Conservation (phyloP, 2,888 invertebrate species). For the Synanthedon tipuliformis region DNA sequence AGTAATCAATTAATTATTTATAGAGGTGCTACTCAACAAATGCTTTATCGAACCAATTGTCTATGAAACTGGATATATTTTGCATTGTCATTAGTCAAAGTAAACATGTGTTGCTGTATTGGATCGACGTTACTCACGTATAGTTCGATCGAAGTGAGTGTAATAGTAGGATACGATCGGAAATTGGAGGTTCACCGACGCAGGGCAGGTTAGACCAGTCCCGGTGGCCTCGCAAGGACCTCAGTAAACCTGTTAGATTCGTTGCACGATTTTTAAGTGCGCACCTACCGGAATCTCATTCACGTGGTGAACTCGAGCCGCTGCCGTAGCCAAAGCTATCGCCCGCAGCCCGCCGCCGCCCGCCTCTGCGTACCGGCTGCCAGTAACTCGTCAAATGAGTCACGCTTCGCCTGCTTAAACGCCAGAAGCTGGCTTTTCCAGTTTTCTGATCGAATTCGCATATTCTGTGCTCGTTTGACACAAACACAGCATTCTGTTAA, state of each 20-base stretch:
- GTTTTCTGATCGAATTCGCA: conserved; percentile 63
- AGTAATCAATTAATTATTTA: conserved; percentile 53
- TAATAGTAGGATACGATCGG: conserved; percentile 59
- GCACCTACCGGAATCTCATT: conserved; percentile 70
- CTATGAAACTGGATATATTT: conserved; percentile 11
- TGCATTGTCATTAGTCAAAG: background rate
- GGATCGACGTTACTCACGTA: background rate
- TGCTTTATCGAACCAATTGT: conserved; percentile 28
- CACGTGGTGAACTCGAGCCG: conserved; percentile 54
- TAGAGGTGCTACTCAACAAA: conserved; percentile 31
- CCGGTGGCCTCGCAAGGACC: conserved; percentile 69
- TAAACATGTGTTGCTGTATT: background rate
- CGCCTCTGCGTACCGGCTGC: conserved; percentile 38
- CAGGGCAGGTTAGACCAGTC: conserved; percentile 71
- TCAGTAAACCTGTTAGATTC: conserved; percentile 70
- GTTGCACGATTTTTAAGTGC: conserved; percentile 71
- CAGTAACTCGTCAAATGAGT: conserved; percentile 68
- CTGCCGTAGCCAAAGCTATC: conserved; percentile 21
- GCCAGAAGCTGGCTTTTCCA: conserved; percentile 65
- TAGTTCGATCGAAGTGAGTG: conserved; percentile 10
- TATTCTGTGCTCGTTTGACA: conserved; percentile 37
- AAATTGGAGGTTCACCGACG: conserved; percentile 63
- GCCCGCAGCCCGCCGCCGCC: conserved; percentile 15
- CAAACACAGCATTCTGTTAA: conserved; percentile 18
- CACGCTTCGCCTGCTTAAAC: conserved; percentile 61